Base-by-base conservation (phyloP, 2,797 vertebrate species). In the Rhinoraja longicauda region DNA sequence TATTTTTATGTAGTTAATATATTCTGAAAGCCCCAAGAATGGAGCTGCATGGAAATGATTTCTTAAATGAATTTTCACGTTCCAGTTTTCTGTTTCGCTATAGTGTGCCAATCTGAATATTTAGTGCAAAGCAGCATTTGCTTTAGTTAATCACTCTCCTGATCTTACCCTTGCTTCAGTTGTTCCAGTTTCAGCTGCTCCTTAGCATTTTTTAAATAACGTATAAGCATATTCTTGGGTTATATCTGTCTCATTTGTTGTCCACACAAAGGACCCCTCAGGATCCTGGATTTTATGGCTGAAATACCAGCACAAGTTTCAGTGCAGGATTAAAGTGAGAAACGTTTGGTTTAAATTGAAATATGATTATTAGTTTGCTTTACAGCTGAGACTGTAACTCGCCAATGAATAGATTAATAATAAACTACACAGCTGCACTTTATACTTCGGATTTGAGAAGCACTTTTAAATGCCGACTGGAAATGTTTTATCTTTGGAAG, bases 401-500 rank as follows among this genome's bases (percentile, higher is more conserved):
- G 70, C 90, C 32, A 45, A 26, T 53, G 67, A 73, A 91, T 26
- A 36, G 90, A 67, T 73, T 91, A 73, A 91, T 91, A 73, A 73
- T 53, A 12, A 12, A 15, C 39, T 73, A 70, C 39, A 17, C 39
- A 92, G 36, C 90, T 92, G 90, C 72, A 75, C 2, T 39, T 73
- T 92, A 45, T 92, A 75, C 39, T 75, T 73, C 17, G 90, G 26
- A 92, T 92, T 26, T 92, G 36, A 45, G 26, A 92, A 75, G 26
- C 24, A 75, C 36, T 73, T 92, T 75, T 17, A 72, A 75, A 57
- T 92, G 90, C 45, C 90, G 53, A 72, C 90, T 75, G 39, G 90
- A 73, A 75, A 92, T 45, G 70, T 92, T 92, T 75, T 92, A 92
- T 92, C 70, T 92, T 92, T 92, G 72, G 92, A 75, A 75, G 36